Base-by-base conservation (phyloP, 2,888 invertebrate genomes). In the Caenorhabditis macrosperma region DNA sequence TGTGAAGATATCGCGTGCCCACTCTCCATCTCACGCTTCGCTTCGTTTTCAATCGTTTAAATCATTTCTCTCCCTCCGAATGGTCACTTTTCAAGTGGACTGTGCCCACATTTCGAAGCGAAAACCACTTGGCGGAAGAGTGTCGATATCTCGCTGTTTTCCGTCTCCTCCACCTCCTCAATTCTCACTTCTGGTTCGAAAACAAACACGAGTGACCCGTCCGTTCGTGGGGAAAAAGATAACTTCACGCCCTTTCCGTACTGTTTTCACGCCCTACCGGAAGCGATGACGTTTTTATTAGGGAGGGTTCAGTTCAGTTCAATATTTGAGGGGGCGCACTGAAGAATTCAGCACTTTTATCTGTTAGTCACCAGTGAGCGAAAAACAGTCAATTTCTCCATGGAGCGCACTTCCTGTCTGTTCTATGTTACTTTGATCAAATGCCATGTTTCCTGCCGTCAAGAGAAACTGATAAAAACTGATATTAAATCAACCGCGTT, bases 161-260 rank as follows among this genome's bases (percentile, higher is more conserved):
- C n/a, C n/a, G n/a, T 55, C 46, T 55, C 38, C 7, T 38, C 15
- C n/a, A n/a, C n/a, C n/a, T n/a, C n/a, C n/a, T n/a, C n/a, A n/a
- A n/a, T n/a, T n/a, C n/a, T n/a, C n/a, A n/a, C 60, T 59, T 60
- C 69, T 60, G 69, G 50, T 68, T 57, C 68, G 20, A 68, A 52
- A 52, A 61, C 48, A 69, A 69, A 69, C 52, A 69, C 24, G 12
- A 48, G 4, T 35, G 52, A 38, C 38, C 38, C 10, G 10, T 28
- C n/a, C n/a, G 15, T 12, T 1, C 35, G n/a, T 55, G 1, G 1
- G 15, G n/a, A 44, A 24, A 50, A 50, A 50, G 26, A 12, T 15
- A 38, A 33, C 33, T 33, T 33, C 33, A 7, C 33, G 33, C 33
- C 33, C 33, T 33, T 33, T n/a, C n/a, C n/a, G n/a, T n/a, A n/a